Conservation (phyloP, 1,140 invertebrate species). For the Drosophila orosa region DNA sequence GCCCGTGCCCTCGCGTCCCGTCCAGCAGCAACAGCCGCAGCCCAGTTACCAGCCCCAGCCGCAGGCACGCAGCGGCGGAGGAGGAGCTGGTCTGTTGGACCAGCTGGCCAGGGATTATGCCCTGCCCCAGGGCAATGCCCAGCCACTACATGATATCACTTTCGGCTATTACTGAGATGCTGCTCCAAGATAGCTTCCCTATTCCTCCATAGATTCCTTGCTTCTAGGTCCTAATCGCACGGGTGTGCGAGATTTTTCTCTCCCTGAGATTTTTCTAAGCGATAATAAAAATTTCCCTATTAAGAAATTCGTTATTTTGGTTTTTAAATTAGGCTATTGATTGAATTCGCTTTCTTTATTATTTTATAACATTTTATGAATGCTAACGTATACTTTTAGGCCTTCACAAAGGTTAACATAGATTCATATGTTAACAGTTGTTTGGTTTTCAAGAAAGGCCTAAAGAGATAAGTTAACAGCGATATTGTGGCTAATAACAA, state of each 20-base stretch:
- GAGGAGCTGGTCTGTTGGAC: constrained; percentile 88
- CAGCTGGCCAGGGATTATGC: constrained; percentile 92
- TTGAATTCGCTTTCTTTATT: neutral
- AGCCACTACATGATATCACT: constrained; percentile 91
- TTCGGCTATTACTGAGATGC: constrained; percentile 88
- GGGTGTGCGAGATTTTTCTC: constrained; percentile 13
- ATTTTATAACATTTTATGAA: neutral
- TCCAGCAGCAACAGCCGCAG: constrained; percentile 64
- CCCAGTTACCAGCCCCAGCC: constrained; percentile 82
- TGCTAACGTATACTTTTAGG: constrained; percentile 42
- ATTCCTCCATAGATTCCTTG: constrained; percentile 44
- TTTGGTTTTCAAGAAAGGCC: neutral
- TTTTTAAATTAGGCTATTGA: neutral
- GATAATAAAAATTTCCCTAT: constrained; percentile 45
- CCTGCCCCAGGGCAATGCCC: constrained; percentile 88
- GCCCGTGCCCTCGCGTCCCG: constrained; percentile 56
- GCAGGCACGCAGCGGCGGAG: constrained; percentile 83
- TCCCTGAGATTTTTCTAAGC: constrained; percentile 34
- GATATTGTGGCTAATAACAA: too few relatives aligned
- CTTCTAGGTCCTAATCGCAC: constrained; percentile 45
- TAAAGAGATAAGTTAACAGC: neutral
- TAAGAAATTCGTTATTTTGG: constrained; percentile 10
- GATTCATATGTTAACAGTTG: neutral
- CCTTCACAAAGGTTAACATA: neutral
- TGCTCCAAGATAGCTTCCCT: neutral